Evolutionary conservation across 2,888 invertebrate species (phyloP), one percentile per base, ranked within the genome.

Genomic region (Ommatoiulus sabulosus): DNA sequence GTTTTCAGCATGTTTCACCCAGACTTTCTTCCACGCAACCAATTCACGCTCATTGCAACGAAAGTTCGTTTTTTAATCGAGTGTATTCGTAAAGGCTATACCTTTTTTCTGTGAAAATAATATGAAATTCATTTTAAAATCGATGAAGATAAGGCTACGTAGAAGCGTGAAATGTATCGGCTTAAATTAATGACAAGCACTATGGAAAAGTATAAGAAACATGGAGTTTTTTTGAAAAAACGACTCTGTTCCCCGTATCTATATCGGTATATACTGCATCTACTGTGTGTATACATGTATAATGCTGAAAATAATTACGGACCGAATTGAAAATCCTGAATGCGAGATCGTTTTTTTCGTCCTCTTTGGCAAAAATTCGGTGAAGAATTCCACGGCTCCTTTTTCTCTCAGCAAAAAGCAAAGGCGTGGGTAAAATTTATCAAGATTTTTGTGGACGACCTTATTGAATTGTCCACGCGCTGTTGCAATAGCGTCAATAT

Each of bases 21-120:
- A 72, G n/a, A 72, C 72, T 72, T 72, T 72, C 72, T 72, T 72
- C 72, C 72, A 72, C 72, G 20, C 20, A 72, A 72, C 72, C 72
- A 72, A 72, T 72, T 72, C 72, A 72, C 72, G 20, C 72, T 24
- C 72, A 72, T 72, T 72, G 72, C 72, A 72, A 24, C 72, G 72
- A 72, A 72, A 72, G 72, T 72, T 20, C 24, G 7, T 72, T 72
- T 72, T 52, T 72, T 72, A 72, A 72, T 72, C 72, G 24, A 72
- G n/a, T 72, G 10, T 20, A n/a, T n/a, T n/a, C 63, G 63, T n/a
- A 46, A 46, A 52, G 10, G 20, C 72, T 72, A 35, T 24, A 8
- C 72, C n/a, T 20, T 72, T 63, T 63, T 72, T 72, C 8, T 24
- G 10, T 24, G 72, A 24, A 52, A 52, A 52, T 52, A 63, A 63